Evolutionary conservation across 2,113 vertebrate genomes (phyloP), one percentile per base, ranked within the genome.

Genomic region (Taurulus bubalis): DNA sequence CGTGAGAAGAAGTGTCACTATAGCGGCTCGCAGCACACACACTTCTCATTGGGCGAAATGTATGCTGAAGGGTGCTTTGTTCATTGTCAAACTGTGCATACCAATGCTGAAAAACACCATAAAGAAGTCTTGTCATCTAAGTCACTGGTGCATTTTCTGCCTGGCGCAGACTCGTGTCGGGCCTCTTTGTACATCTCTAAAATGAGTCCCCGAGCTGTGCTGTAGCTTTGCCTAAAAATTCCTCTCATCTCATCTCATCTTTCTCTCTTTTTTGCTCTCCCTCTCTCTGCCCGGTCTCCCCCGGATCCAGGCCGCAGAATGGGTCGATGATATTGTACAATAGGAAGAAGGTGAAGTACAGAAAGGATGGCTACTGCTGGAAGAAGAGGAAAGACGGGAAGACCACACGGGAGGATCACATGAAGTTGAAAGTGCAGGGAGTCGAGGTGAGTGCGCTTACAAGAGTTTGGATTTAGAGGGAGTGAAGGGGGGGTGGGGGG

Each of bases 251-350:
- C 47, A 66, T 78, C 55, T 80, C 40, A n/a, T 87, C 56, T 85
- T 76, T 80, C 40, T 87, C 56, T 64, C 64, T 82, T 38, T 85
- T 75, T 79, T 77, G 60, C 77, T 74, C 67, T 65, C 66, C 24
- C 49, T 60, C 53, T 66, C 67, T 93, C 92, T 75, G 30, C 63
- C 30, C 71, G 66, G 49, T 88, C 85, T 90, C 82, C 38, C 58
- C 34, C 26, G 88, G 86, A 95, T 95, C 32, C 95, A 99, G 98
- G 95, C 98, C 98, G 11, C 98, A 99, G 96, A 99, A 99, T 99
- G 98, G 98, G 95, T 99, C 98, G 88, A 99, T 99, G 98, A 99
- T 99, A 89, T 95, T 99, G 91, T 99, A 99, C 96, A 99, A 99
- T 90, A 97, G 98, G 95, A 99, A 99, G 97, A 99, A 99, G 93